Evolutionary conservation across 2,797 vertebrate species (phyloP).

Genomic region (Avahi laniger): DNA sequence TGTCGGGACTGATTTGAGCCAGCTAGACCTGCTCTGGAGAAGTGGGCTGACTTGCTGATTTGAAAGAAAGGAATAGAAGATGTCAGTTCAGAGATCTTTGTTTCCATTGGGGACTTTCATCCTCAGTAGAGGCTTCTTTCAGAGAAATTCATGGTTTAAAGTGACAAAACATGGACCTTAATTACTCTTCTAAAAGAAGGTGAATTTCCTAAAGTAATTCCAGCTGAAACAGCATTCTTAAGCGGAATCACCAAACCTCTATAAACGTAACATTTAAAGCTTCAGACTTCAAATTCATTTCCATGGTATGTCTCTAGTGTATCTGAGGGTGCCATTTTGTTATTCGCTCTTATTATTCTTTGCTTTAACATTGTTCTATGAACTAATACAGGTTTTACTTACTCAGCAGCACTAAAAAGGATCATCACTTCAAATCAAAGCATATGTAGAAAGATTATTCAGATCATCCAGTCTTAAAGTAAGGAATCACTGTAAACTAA

Average conservation of each 20-base stretch:
- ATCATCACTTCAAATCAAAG: neutral
- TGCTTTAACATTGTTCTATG: neutral
- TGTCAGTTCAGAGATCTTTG: constrained; percentile 40
- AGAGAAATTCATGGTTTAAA: constrained; percentile 6
- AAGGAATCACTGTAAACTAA: no score
- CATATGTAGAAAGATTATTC: neutral
- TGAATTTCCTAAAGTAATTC: neutral
- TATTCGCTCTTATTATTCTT: neutral
- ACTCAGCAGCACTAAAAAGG: neutral
- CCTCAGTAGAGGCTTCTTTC: neutral
- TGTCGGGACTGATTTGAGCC: constrained; percentile 26
- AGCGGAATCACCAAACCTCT: neutral
- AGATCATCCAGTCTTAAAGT: neutral
- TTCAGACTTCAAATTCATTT: neutral
- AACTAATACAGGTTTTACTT: neutral
- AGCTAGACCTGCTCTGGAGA: neutral
- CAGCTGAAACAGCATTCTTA: neutral
- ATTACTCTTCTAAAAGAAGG: neutral
- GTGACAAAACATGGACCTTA: neutral
- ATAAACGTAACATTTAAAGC: neutral
- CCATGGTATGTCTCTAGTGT: accelerated
- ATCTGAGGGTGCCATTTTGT: neutral
- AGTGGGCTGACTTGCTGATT: neutral
- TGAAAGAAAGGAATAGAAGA: constrained; percentile 26
- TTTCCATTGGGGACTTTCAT: constrained; percentile 25